A percentile compares a stretch with the other conserved stretches of the same genome.
phyloP scores from a whole-genome alignment of 2,797 vertebrate species.

The Hapalemur alaotrensis region DNA sequence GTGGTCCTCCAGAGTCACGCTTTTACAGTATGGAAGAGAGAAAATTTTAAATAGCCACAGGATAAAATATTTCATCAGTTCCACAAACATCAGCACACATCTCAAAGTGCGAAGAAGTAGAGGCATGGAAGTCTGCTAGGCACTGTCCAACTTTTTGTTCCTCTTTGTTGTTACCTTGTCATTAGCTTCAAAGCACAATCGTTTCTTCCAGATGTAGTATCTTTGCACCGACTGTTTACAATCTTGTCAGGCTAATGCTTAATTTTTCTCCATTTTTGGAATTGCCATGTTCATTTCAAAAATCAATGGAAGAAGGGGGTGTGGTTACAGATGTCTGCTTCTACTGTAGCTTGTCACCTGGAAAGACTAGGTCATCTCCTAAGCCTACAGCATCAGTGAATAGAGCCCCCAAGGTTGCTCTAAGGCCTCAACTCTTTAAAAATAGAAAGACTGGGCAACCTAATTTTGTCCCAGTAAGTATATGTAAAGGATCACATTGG shows the following conservation, averaged over 20 bases:
- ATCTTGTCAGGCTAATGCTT: background rate
- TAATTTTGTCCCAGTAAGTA: background rate
- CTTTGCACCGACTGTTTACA: background rate
- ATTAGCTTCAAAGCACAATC: background rate
- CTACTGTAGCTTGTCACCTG: background rate
- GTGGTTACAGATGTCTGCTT: background rate
- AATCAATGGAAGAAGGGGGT: background rate
- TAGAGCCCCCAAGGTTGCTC: background rate
- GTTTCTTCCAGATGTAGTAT: background rate
- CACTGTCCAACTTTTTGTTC: background rate
- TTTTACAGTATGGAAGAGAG: background rate
- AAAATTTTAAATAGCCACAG: background rate
- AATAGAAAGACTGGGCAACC: background rate
- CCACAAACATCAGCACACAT: background rate
- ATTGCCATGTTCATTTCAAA: background rate
- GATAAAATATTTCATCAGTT: background rate
- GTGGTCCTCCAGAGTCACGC: background rate
- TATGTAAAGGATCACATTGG: background rate
- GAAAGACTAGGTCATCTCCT: background rate
- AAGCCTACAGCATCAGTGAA: background rate
- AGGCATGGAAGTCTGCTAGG: background rate
- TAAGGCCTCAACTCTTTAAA: background rate
- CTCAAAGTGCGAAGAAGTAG: background rate
- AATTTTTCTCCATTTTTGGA: background rate
- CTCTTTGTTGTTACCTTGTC: background rate